A percentile compares a stretch with the other conserved stretches of the same genome.
Conservation (phyloP, 1,140 invertebrate species). For the Xylocopa sonorina region DNA sequence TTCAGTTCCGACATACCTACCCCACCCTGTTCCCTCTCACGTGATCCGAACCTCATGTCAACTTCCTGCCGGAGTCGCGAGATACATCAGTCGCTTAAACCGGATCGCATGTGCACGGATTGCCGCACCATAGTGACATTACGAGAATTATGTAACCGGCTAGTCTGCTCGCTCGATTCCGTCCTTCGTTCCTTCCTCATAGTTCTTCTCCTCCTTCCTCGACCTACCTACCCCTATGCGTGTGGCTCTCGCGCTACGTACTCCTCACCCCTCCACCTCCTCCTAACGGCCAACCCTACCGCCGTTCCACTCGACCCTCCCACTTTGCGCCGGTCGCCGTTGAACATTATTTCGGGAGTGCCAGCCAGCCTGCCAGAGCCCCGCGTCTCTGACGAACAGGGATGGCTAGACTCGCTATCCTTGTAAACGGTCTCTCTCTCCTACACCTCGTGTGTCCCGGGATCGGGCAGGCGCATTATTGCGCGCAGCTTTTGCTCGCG, state of each 20-base stretch:
- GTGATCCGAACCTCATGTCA: neutral
- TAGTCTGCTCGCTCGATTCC: constrained; percentile 1
- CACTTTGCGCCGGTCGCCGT: constrained; percentile 6
- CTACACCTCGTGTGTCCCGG: constrained; percentile 59
- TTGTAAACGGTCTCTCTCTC: constrained; percentile 32
- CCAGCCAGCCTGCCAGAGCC: constrained; percentile 66
- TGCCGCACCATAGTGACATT: constrained; percentile 23
- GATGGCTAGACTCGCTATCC: constrained; percentile 15
- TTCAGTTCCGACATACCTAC: neutral
- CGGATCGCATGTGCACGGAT: constrained; percentile 3
- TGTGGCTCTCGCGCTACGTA: neutral
- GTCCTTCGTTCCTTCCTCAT: constrained; percentile 29
- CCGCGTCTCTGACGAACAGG: constrained; percentile 19
- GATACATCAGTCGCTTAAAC: neutral
- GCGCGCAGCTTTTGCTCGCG: constrained; percentile 37
- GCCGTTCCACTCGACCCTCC: constrained; percentile 1
- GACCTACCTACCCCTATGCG: constrained; percentile 8
- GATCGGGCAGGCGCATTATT: constrained; percentile 65
- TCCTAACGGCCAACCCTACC: neutral
- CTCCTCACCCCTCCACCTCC: neutral
- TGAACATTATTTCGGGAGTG: constrained; percentile 76
- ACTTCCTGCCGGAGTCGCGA: neutral
- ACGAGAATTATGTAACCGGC: constrained; percentile 55
- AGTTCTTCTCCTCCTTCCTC: constrained; percentile 26
- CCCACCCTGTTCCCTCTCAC: neutral